phyloP scores from a whole-genome alignment of 1,140 invertebrate genomes.

The Sitobion miscanthi region DNA sequence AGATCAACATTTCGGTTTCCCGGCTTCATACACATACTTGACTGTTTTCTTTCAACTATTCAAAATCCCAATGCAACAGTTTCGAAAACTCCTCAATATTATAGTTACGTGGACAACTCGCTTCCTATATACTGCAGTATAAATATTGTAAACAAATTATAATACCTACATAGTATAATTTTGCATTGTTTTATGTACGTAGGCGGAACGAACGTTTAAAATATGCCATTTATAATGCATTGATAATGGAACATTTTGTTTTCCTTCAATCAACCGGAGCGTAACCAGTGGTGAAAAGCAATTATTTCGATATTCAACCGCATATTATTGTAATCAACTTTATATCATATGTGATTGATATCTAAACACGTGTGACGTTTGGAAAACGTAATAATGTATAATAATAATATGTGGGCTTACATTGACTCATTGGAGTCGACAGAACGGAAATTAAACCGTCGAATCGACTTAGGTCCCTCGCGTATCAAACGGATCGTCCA shows the following conservation, averaged over 20 bases:
- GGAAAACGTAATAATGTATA: background rate
- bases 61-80: too few species aligned
- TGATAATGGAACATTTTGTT: background rate
- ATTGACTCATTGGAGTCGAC: background rate
- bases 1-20: too few species aligned
- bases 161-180: too few species aligned
- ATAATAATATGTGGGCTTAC: background rate
- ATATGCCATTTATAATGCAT: background rate
- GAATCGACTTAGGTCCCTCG: background rate
- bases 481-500: background rate
- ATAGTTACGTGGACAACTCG: too few species aligned
- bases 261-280: background rate
- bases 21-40: too few species aligned
- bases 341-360: background rate
- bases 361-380: background rate
- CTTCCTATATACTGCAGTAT: too few species aligned
- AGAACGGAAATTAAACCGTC: background rate
- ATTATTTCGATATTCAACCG: background rate
- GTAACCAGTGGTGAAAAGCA: background rate
- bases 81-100: too few species aligned
- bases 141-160: too few species aligned
- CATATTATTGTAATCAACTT: background rate
- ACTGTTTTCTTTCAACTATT: too few species aligned
- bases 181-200: background rate
- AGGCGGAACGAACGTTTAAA: background rate